These are phyloP conservation scores for Drosophila quinaria DNA, from an alignment of 2,888 invertebrate species.

Conservation along the genomic window DNA sequence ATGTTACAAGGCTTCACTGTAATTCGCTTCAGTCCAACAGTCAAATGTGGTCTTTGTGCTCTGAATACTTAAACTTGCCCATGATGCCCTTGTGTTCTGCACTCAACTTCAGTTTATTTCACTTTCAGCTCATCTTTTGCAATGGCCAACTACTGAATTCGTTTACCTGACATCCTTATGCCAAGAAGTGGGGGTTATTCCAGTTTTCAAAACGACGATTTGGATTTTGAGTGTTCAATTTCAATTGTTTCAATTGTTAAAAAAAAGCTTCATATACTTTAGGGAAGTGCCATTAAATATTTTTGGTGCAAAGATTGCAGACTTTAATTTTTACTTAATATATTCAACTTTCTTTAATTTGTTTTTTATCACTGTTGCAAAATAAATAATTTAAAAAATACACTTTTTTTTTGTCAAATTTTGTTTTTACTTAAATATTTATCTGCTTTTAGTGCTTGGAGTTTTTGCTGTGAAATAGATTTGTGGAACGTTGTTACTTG, in stretches of 20 bases:
- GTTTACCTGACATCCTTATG: slow-evolving; percentile 57
- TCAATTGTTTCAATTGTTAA: too few species aligned
- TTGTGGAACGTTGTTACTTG: slow-evolving; percentile 20
- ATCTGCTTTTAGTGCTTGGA: background rate
- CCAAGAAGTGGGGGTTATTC: background rate
- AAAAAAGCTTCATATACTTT: background rate
- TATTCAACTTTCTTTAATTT: too few species aligned
- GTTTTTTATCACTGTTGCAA: too few species aligned
- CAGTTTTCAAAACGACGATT: background rate
- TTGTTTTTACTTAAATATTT: background rate
- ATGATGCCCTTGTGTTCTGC: slow-evolving; percentile 37
- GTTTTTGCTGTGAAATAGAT: slow-evolving; percentile 22
- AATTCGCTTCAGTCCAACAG: slow-evolving; percentile 18
- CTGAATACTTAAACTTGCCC: slow-evolving; percentile 42
- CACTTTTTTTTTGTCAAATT: background rate
- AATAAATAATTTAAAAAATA: too few species aligned
- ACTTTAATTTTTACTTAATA: too few species aligned
- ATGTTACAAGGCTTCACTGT: background rate
- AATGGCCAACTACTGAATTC: slow-evolving; percentile 50
- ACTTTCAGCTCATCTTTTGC: slow-evolving; percentile 70
- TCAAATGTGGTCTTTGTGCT: slow-evolving; percentile 38
- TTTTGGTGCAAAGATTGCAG: too few species aligned
- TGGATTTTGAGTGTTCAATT: background rate
- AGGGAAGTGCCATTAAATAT: too few species aligned
- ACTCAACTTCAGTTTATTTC: slow-evolving; percentile 76